These are phyloP conservation scores for Cydia amplana DNA, from an alignment of 1,140 invertebrate species.

Conservation along the genomic window DNA sequence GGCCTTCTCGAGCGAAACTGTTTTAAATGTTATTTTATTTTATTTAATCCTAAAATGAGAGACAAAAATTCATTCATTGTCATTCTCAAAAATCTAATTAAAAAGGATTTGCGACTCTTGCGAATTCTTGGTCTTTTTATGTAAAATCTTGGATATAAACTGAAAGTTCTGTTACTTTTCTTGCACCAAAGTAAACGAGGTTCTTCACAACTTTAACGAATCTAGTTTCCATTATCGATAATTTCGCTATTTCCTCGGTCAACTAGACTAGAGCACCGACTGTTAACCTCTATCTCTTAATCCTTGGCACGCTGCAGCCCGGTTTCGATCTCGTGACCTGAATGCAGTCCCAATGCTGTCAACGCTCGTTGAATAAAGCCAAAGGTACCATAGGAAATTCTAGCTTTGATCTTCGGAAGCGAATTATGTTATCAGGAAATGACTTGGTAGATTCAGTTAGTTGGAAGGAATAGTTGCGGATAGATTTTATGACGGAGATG, in stretches of 20 bases:
- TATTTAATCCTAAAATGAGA: too few species aligned
- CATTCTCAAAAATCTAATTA: too few species aligned
- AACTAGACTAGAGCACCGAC: slow-evolving; percentile 22
- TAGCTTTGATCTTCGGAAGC: neutral
- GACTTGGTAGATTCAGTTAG: neutral
- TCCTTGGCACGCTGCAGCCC: slow-evolving; percentile 30
- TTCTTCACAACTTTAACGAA: neutral
- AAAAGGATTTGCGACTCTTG: too few species aligned
- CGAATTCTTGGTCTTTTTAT: too few species aligned
- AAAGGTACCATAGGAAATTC: neutral
- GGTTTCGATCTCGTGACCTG: slow-evolving; percentile 30
- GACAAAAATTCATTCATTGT: too few species aligned
- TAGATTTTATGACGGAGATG: neutral
- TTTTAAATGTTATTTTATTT: too few species aligned
- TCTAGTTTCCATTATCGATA: neutral
- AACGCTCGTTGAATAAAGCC: neutral
- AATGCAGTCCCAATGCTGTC: slow-evolving; percentile 17
- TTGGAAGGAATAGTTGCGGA: neutral
- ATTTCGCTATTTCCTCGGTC: slow-evolving; percentile 16
- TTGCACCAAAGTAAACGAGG: neutral
- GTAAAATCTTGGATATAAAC: too few species aligned
- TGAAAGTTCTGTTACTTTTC: too few species aligned
- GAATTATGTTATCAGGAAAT: neutral
- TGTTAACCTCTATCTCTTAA: slow-evolving; percentile 29
- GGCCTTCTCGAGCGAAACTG: too few species aligned